Evolutionary conservation across 1,140 invertebrate genomes (phyloP).

Genomic region (Maniola jurtina): DNA sequence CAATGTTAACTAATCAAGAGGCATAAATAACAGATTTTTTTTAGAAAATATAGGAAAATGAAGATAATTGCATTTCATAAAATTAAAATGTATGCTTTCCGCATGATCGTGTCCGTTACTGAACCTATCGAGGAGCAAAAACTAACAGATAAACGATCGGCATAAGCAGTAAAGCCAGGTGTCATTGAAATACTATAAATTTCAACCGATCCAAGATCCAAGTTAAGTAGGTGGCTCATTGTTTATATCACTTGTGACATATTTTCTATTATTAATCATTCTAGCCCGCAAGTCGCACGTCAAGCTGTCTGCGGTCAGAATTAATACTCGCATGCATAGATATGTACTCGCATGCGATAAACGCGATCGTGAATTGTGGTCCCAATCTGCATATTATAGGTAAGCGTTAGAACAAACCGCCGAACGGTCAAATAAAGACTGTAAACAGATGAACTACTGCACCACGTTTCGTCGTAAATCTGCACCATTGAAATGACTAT

Average conservation of each 20-base stretch:
- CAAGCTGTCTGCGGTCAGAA: conserved; percentile 28
- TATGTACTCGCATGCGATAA: conserved; percentile 41
- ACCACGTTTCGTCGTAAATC: conserved; percentile 54
- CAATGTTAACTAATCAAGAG: background rate
- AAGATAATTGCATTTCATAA: conserved; percentile 17
- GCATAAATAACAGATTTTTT: background rate
- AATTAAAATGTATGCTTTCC: conserved; percentile 25
- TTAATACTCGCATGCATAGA: conserved; percentile 42
- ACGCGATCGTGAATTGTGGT: conserved; percentile 48
- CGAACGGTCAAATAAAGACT: conserved; percentile 58
- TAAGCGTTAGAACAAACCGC: conserved; percentile 47
- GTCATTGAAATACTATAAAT: conserved; percentile 21
- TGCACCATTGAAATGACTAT: conserved; percentile 69
- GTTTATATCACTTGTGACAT: conserved; percentile 28
- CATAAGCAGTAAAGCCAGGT: conserved; percentile 17
- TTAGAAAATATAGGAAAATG: conserved; percentile 3
- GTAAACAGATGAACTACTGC: conserved; percentile 54
- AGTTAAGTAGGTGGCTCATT: conserved; percentile 18
- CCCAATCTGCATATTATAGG: conserved; percentile 45
- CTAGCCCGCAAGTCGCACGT: conserved; percentile 26
- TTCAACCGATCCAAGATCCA: conserved; percentile 8
- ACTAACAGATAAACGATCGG: conserved; percentile 9
- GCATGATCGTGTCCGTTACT: conserved; percentile 20
- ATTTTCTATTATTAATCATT: conserved; percentile 35
- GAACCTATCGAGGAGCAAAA: conserved; percentile 6